phyloP scores from a whole-genome alignment of 2,888 invertebrate species.

The Agonopterix subpropinquella region DNA sequence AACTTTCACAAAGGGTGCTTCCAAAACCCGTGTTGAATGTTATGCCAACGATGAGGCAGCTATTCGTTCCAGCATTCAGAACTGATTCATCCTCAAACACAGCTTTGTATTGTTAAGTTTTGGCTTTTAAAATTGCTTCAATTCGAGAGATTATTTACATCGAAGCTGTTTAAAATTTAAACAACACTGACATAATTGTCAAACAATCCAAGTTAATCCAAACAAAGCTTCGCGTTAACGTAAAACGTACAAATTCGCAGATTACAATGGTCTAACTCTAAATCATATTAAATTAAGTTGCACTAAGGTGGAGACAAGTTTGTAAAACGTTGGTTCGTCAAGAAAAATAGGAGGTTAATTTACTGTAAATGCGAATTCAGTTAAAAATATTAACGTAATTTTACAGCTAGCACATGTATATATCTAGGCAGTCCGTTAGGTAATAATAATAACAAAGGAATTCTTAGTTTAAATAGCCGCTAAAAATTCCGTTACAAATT shows the following conservation, averaged over 20 bases:
- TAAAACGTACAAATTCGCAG: not conserved
- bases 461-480: constrained; percentile 16
- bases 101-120: too few relatives aligned
- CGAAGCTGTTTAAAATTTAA: too few relatives aligned
- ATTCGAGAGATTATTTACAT: too few relatives aligned
- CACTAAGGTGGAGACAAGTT: too few relatives aligned
- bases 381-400: not conserved
- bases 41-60: constrained; percentile 30
- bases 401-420: constrained; percentile 1
- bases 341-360: not conserved
- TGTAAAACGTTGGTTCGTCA: too few relatives aligned
- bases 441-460: constrained; percentile 9
- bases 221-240: not conserved
- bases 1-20: constrained; percentile 37
- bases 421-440: constrained; percentile 5
- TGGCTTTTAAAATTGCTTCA: too few relatives aligned
- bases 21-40: constrained; percentile 30
- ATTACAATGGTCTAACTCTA: too few relatives aligned
- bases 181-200: not conserved
- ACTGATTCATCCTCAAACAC: constrained; percentile 8
- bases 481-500: constrained; percentile 66
- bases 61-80: constrained; percentile 25
- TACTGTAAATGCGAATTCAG: not conserved
- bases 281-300: too few relatives aligned
- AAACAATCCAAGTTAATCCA: constrained; percentile 3